Percentiles rank a stretch among this genome's conserved stretches.
Evolutionary conservation across 2,888 invertebrate species (phyloP).

Genomic region (Euphydryas editha): DNA sequence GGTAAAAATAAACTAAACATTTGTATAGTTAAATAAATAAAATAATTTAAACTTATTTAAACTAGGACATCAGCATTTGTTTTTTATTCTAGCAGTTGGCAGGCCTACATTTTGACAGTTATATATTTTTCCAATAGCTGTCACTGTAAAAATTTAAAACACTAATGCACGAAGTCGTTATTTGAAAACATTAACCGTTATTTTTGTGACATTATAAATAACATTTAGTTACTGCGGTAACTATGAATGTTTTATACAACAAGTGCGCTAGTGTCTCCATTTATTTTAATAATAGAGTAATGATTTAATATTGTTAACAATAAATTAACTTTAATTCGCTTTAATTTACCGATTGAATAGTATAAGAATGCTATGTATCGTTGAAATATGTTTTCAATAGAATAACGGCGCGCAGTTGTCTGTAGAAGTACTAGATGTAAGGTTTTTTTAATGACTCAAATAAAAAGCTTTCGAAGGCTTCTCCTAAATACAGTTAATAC

Average conservation of each 20-base stretch:
- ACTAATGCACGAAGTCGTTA: conserved; percentile 4
- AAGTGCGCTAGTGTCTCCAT: conserved; percentile 36
- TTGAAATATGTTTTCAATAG: conserved; percentile 58
- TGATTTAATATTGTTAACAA: conserved; percentile 54
- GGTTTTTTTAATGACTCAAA: conserved; percentile 15
- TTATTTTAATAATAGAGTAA: conserved; percentile 53
- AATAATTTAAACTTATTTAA: not conserved
- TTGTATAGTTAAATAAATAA: not conserved
- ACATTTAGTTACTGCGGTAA: too few relatives aligned
- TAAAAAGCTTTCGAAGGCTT: conserved; percentile 21
- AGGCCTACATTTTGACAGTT: conserved; percentile 23
- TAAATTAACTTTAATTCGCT: conserved; percentile 59
- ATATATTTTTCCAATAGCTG: conserved; percentile 20
- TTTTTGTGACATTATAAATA: not conserved
- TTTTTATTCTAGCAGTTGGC: conserved; percentile 4
- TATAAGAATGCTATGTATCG: conserved; percentile 69
- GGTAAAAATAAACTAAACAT: not conserved
- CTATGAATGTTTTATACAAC: not conserved
- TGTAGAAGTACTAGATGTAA: not conserved
- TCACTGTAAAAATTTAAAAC: conserved; percentile 21
- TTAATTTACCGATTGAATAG: conserved; percentile 64
- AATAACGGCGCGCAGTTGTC: conserved; percentile 11
- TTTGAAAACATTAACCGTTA: not conserved
- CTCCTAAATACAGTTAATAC: conserved; percentile 34
- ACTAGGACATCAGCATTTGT: not conserved